Conservation (phyloP, 2,888 invertebrate species). For the Agrotis segetum region DNA sequence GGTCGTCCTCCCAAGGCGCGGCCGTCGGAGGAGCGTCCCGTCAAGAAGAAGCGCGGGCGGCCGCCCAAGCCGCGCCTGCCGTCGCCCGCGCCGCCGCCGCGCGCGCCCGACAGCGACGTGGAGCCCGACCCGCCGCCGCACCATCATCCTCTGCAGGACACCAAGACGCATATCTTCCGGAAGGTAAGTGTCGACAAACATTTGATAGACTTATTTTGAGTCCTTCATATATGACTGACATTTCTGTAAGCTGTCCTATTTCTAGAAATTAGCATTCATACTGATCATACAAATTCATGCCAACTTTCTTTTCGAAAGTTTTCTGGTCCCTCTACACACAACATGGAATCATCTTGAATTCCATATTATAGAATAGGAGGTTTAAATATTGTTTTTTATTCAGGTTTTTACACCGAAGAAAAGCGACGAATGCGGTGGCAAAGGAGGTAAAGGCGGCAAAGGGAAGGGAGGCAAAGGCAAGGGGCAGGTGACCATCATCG, state of each 20-base stretch:
- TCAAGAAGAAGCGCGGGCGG: conserved; percentile 84
- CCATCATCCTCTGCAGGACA: conserved; percentile 77
- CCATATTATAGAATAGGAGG: background rate
- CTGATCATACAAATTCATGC: too few species aligned
- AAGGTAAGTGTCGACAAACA: conserved; percentile 72
- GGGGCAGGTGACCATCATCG: conserved; percentile 94
- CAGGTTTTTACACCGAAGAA: conserved; percentile 90
- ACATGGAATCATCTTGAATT: background rate
- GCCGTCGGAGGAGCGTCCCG: conserved; percentile 79
- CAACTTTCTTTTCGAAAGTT: background rate
- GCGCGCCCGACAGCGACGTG: conserved; percentile 70
- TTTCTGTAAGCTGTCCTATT: background rate
- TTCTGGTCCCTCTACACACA: background rate
- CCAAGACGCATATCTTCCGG: conserved; percentile 85
- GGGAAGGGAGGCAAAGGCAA: conserved; percentile 94
- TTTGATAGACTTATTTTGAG: background rate
- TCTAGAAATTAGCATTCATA: background rate
- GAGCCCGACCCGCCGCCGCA: conserved; percentile 79
- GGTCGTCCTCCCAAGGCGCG: conserved; percentile 89
- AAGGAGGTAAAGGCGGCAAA: conserved; percentile 93
- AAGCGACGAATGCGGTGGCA: conserved; percentile 93
- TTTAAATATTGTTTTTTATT: conserved; percentile 10
- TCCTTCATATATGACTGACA: background rate
- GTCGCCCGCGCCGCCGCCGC: conserved; percentile 68
- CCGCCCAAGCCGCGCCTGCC: conserved; percentile 77